A percentile compares a stretch with the other conserved stretches of the same genome.
These are phyloP conservation scores for Thymelicus lineola DNA, from an alignment of 2,888 invertebrate genomes.

Conservation along the genomic window DNA sequence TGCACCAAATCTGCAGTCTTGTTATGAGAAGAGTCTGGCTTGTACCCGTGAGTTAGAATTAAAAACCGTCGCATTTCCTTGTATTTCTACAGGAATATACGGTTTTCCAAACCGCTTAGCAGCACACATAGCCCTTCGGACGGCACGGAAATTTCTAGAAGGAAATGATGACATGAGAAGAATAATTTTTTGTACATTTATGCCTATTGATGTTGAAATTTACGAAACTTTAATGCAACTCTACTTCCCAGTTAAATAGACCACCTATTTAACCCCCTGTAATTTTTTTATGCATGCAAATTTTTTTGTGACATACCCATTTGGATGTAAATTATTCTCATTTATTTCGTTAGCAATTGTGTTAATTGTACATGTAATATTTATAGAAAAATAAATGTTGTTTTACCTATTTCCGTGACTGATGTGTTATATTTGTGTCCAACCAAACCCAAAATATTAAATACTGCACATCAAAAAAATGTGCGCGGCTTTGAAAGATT, in stretches of 20 bases:
- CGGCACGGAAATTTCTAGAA: slow-evolving; percentile 88
- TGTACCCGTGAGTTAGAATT: slow-evolving; percentile 84
- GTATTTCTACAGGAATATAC: slow-evolving; percentile 96
- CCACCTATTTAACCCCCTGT: too few species aligned
- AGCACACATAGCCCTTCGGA: slow-evolving; percentile 89
- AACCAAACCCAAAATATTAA: too few species aligned
- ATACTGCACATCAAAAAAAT: too few species aligned
- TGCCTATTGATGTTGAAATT: slow-evolving; percentile 88
- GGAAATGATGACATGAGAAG: slow-evolving; percentile 85
- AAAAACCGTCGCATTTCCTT: slow-evolving; percentile 92
- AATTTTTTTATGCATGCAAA: neutral
- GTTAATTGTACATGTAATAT: too few species aligned
- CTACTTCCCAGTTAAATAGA: slow-evolving; percentile 86
- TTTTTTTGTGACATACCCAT: neutral
- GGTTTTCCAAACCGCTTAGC: slow-evolving; percentile 93
- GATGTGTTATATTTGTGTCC: too few species aligned
- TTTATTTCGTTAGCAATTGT: neutral
- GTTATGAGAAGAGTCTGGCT: slow-evolving; percentile 89
- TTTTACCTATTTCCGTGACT: too few species aligned
- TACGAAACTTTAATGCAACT: slow-evolving; percentile 89
- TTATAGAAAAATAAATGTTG: too few species aligned
- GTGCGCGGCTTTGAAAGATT: too few species aligned
- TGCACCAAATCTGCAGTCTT: slow-evolving; percentile 85
- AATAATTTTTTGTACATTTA: slow-evolving; percentile 92
- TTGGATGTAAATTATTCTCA: slow-evolving; percentile 1